phyloP scores from a whole-genome alignment of 2,113 vertebrate genomes.

The Ptilonorhynchus violaceus region DNA sequence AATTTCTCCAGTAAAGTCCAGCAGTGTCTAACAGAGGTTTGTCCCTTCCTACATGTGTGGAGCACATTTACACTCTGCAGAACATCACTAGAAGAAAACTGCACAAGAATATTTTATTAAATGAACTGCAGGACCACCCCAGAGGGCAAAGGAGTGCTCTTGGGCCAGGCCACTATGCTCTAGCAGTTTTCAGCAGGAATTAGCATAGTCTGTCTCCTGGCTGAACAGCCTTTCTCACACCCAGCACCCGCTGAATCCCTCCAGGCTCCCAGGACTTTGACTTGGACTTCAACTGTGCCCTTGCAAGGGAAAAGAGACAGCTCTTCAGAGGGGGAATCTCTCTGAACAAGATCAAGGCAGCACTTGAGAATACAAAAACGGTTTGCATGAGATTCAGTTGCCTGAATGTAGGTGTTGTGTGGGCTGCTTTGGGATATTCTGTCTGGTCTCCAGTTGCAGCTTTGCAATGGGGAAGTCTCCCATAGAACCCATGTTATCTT shows the following conservation, averaged over 20 bases:
- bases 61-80: not conserved
- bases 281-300: not conserved
- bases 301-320: not conserved
- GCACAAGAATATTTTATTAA: not conserved
- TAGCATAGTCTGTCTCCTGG: not conserved
- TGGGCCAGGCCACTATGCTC: not conserved
- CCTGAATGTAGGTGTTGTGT: not conserved
- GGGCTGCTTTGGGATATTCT: not conserved
- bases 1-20: not conserved
- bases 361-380: not conserved
- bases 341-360: not conserved
- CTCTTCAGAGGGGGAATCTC: not conserved
- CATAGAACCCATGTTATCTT: not conserved
- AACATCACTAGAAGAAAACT: not conserved
- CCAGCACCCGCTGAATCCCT: rapidly evolving
- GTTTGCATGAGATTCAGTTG: not conserved
- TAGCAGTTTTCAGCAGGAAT: not conserved
- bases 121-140: not conserved
- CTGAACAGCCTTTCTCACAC: not conserved
- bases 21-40: not conserved
- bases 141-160: not conserved
- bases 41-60: not conserved
- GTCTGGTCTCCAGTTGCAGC: not conserved
- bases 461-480: not conserved
- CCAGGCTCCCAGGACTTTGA: not conserved